Conservation (phyloP, 37 sponge, comb jelly and placozoan species). For the Ephydatia muelleri region DNA sequence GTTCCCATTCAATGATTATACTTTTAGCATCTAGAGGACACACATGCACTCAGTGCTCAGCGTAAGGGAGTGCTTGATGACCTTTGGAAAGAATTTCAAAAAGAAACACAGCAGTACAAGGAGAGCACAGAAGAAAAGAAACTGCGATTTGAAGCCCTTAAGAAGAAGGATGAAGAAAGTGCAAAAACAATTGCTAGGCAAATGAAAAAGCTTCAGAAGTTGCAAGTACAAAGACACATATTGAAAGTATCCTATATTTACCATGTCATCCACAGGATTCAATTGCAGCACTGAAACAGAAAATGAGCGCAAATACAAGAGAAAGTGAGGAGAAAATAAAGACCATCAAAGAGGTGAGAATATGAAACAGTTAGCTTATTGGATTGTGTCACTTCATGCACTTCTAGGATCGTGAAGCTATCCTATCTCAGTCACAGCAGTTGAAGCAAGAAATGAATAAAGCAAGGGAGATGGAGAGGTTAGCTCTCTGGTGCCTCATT, state of each 20-base stretch:
- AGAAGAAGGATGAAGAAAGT: conserved; percentile 87
- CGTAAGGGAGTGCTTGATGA: conserved; percentile 82
- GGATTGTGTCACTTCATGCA: not conserved
- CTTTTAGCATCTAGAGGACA: conserved; percentile 89
- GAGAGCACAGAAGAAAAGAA: conserved; percentile 90
- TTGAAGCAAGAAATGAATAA: conserved; percentile 89
- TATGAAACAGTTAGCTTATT: not conserved
- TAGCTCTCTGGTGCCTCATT: not conserved
- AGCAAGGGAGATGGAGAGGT: conserved; percentile 90
- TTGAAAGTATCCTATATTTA: not conserved
- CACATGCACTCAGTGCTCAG: conserved; percentile 90
- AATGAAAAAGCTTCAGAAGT: conserved; percentile 87
- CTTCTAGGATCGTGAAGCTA: conserved; percentile 69
- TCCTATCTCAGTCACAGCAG: conserved; percentile 75
- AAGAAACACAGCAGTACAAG: conserved; percentile 87
- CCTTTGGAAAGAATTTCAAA: conserved; percentile 91
- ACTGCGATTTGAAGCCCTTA: conserved; percentile 84
- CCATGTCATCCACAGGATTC: conserved; percentile 35
- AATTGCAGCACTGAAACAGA: conserved; percentile 69
- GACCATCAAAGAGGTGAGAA: conserved; percentile 59
- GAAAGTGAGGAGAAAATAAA: conserved; percentile 72
- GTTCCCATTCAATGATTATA: not conserved
- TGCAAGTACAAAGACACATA: conserved; percentile 44
- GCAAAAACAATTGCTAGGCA: conserved; percentile 84
- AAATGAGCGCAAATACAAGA: conserved; percentile 73